Percentiles rank a stretch among this genome's conserved stretches.
Evolutionary conservation across 2,888 invertebrate genomes (phyloP).

Genomic region (Gymnosoma rotundatum): DNA sequence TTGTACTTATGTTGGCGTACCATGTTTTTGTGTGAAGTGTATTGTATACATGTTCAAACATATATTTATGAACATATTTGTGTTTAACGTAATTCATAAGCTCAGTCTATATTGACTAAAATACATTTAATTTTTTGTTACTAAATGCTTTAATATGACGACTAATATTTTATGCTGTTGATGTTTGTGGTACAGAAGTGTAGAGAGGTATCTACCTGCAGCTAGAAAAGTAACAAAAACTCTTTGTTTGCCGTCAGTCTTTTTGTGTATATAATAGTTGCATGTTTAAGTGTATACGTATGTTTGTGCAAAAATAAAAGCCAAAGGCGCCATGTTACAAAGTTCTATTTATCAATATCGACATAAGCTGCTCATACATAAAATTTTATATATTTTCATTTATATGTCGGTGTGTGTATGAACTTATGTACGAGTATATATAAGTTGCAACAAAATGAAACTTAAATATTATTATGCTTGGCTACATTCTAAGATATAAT

Average conservation of each 20-base stretch:
- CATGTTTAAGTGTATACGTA: slow-evolving; percentile 43
- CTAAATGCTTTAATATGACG: slow-evolving; percentile 58
- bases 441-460: slow-evolving; percentile 4
- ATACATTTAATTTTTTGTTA: slow-evolving; percentile 37
- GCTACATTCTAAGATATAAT: slow-evolving; percentile 1
- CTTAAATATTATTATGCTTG: not conserved
- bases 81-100: not conserved
- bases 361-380: slow-evolving; percentile 9
- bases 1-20: slow-evolving; percentile 66
- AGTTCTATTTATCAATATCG: slow-evolving; percentile 54
- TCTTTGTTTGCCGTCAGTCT: slow-evolving; percentile 27
- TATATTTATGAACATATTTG: slow-evolving; percentile 8
- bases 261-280: slow-evolving; percentile 4
- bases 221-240: slow-evolving; percentile 34
- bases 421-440: too few relatives aligned
- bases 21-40: slow-evolving; percentile 58
- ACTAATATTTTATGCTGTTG: slow-evolving; percentile 47
- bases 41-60: slow-evolving; percentile 32
- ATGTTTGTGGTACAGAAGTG: slow-evolving; percentile 33
- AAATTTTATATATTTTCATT: not conserved
- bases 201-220: slow-evolving; percentile 8
- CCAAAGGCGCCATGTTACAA: slow-evolving; percentile 54
- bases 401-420: too few relatives aligned
- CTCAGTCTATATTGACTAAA: not conserved
- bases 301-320: slow-evolving; percentile 46